Conservation (phyloP, 2,888 invertebrate species). For the Plebejus argus region DNA sequence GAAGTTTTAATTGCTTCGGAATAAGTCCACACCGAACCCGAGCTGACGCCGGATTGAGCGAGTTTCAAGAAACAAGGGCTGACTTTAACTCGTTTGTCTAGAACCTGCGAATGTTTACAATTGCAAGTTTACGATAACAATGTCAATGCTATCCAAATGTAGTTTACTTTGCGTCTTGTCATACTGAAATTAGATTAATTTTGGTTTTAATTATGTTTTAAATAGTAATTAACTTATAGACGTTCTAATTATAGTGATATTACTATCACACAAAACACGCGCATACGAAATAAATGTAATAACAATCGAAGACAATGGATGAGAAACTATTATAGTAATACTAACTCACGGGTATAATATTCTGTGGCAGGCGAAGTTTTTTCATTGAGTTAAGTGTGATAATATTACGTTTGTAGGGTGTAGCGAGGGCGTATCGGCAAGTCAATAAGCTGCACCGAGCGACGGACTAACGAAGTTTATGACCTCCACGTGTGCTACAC, state of each 20-base stretch:
- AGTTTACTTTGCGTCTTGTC: not conserved
- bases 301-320: not conserved
- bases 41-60: conserved; percentile 43
- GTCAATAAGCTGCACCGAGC: conserved; percentile 50
- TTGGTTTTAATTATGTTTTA: too few relatives aligned
- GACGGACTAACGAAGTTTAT: conserved; percentile 61
- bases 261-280: too few relatives aligned
- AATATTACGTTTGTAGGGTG: conserved; percentile 4
- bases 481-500: conserved; percentile 60
- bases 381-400: conserved; percentile 11
- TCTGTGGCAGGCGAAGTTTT: conserved; percentile 6
- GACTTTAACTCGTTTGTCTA: conserved; percentile 54
- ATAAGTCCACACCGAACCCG: conserved; percentile 58
- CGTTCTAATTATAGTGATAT: too few relatives aligned
- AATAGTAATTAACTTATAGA: too few relatives aligned
- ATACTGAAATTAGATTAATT: not conserved
- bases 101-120: conserved; percentile 48
- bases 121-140: conserved; percentile 32
- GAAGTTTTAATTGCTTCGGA: conserved; percentile 75
- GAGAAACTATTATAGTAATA: not conserved
- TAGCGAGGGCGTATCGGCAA: conserved; percentile 36
- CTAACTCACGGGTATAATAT: not conserved
- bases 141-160: not conserved
- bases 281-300: not conserved
- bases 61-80: conserved; percentile 48